Base-by-base conservation (phyloP, 2,113 vertebrate species). In the Hydrolagus affinis region DNA sequence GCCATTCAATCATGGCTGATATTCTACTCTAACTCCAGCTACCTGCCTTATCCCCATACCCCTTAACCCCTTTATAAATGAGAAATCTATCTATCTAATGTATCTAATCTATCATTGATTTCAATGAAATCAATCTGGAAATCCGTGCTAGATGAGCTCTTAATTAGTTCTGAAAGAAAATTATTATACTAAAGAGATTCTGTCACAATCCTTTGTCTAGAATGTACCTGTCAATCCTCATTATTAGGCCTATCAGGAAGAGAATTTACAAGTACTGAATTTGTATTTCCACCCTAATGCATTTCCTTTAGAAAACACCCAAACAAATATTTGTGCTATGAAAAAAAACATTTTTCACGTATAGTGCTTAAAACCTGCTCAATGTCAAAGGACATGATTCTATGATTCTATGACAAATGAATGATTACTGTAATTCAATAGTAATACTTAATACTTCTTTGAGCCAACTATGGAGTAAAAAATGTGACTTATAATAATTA, bases 141-240 rank as follows among this genome's bases (percentile, higher is more conserved):
- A 83, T 17, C 78, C 62, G 19, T 83, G 78, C 23, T 64, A 64
- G 25, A 64, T 68, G 78, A 80, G 59, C 17, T 9, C 62, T 83
- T 83, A 83, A 80, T 83, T 68, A 83, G 62, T 32, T 83, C 62
- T 83, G 78, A 83, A 83, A 14, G 62, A 64, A 83, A 83, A 83
- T 83, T 83, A 66, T 66, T 66, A 64, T 62, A 83, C 78, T 66
- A 66, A 83, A 83, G 62, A 83, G 78, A 83, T 83, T 66, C 78
- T 83, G 78, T 83, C 76, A 80, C 76, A 80, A 64, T 60, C 76
- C 62, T 66, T 83, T 30, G 25, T 83, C 78, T 83, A 62, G 28
- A 14, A 66, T 83, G 7, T 32, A 66, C 60, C 70, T 80, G 77
- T n/a, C 77, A 80, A 60, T 83, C 60, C 78, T 83, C 78, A 83